Evolutionary conservation across 2,888 invertebrate genomes (phyloP).

Genomic region (Lutraria lutraria): DNA sequence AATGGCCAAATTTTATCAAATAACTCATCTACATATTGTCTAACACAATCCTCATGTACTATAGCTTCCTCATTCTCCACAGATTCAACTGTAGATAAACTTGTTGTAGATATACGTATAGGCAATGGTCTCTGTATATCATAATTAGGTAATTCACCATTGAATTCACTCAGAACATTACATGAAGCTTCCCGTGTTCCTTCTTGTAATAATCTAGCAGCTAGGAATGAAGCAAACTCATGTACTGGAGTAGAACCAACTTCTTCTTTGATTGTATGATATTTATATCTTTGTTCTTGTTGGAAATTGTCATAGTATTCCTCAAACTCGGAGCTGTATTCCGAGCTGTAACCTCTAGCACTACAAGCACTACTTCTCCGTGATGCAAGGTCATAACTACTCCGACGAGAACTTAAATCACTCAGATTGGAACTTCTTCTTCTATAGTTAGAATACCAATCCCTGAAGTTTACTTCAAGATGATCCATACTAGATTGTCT

Average conservation of each 20-base stretch:
- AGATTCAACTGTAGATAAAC: constrained; percentile 30
- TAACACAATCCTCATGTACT: constrained; percentile 45
- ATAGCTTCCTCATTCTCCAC: constrained; percentile 33
- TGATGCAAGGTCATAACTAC: constrained; percentile 76
- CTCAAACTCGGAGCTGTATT: constrained; percentile 84
- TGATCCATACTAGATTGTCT: constrained; percentile 70
- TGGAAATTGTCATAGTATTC: constrained; percentile 83
- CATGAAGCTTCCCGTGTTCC: constrained; percentile 76
- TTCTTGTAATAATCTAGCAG: constrained; percentile 70
- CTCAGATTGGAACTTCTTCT: constrained; percentile 84
- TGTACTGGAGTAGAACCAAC: constrained; percentile 68
- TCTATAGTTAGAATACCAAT: constrained; percentile 80
- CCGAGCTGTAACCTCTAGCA: constrained; percentile 82
- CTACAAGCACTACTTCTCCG: constrained; percentile 72
- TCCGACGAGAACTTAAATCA: constrained; percentile 87
- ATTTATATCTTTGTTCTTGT: constrained; percentile 75
- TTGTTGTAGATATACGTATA: constrained; percentile 34
- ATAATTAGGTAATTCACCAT: constrained; percentile 62
- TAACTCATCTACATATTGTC: constrained; percentile 67
- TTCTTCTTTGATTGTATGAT: constrained; percentile 82
- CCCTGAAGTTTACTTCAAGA: constrained; percentile 78
- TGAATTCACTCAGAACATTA: constrained; percentile 70
- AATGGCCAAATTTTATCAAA: constrained; percentile 70
- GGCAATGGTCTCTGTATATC: constrained; percentile 68
- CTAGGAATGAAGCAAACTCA: constrained; percentile 79